These are phyloP conservation scores for Lepisosteus osseus DNA, from an alignment of 2,113 vertebrate genomes.

Conservation along the genomic window DNA sequence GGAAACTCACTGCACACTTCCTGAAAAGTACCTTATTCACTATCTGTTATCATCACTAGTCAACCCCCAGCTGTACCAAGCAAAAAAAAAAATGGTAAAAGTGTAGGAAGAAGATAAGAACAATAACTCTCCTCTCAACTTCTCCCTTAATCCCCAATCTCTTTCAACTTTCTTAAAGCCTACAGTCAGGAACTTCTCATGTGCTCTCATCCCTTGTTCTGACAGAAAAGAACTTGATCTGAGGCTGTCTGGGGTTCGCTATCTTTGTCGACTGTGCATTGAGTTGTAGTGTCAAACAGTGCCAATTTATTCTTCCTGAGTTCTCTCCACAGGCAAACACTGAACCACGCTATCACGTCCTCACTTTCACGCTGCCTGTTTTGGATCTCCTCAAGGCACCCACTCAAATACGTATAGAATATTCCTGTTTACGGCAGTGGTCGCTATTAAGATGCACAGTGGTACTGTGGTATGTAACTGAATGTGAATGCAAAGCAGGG, in stretches of 20 bases:
- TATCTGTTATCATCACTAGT: no score
- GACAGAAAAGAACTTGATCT: conserved; percentile 59
- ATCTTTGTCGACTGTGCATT: conserved; percentile 35
- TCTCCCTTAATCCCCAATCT: no score
- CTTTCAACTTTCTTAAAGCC: conserved; percentile 31
- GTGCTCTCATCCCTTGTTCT: conserved; percentile 42
- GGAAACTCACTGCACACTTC: no score
- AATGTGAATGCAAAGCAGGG: no score
- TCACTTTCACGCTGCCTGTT: neutral
- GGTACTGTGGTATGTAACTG: no score
- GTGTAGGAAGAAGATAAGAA: no score
- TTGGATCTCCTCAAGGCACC: conserved; percentile 2
- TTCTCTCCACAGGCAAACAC: conserved; percentile 21
- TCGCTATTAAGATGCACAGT: no score
- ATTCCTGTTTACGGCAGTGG: neutral
- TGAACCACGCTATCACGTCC: neutral
- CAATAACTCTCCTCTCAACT: no score
- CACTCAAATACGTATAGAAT: neutral
- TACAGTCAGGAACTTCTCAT: conserved; percentile 7
- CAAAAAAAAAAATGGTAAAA: no score
- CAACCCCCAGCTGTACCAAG: no score
- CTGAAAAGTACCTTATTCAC: no score
- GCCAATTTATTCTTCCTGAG: conserved; percentile 26
- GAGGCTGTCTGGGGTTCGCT: conserved; percentile 56
- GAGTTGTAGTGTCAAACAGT: conserved; percentile 50